Percentiles rank a stretch among this genome's conserved stretches.
phyloP scores from a whole-genome alignment of 2,797 vertebrate genomes.

The Octomys mimax region DNA sequence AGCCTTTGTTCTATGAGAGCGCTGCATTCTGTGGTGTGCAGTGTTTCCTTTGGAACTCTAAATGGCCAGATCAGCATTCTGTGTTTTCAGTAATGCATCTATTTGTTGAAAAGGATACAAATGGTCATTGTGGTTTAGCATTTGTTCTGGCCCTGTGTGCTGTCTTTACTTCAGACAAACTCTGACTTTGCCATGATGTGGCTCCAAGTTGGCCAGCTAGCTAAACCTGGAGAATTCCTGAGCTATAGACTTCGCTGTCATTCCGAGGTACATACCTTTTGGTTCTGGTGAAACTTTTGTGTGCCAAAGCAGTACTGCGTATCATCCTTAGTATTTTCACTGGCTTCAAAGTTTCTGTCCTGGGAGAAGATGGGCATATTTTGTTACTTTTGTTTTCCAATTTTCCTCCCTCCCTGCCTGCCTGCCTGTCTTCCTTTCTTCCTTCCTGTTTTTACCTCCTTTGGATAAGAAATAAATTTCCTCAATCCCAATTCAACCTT shows the following conservation, averaged over 20 bases:
- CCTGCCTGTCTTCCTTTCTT: background rate
- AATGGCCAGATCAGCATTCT: background rate
- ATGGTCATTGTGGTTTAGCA: background rate
- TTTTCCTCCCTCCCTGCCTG: background rate
- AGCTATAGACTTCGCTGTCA: background rate
- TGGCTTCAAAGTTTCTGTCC: background rate
- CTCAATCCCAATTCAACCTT: background rate
- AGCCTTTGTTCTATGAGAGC: background rate
- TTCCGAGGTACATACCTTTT: background rate
- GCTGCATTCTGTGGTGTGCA: background rate
- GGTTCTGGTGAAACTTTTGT: background rate
- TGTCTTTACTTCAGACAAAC: background rate
- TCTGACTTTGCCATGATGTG: background rate
- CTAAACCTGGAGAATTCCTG: background rate
- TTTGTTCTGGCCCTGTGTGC: background rate
- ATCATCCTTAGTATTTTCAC: background rate
- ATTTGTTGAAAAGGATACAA: constrained; percentile 31
- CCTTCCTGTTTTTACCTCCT: background rate
- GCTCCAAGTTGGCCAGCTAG: background rate
- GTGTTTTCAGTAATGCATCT: background rate
- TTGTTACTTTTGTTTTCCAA: background rate
- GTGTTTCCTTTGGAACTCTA: background rate
- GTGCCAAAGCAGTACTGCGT: background rate
- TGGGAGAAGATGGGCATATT: background rate
- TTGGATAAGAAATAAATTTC: background rate